phyloP scores from a whole-genome alignment of 2,797 vertebrate species.

The Leptatherina wallacei region DNA sequence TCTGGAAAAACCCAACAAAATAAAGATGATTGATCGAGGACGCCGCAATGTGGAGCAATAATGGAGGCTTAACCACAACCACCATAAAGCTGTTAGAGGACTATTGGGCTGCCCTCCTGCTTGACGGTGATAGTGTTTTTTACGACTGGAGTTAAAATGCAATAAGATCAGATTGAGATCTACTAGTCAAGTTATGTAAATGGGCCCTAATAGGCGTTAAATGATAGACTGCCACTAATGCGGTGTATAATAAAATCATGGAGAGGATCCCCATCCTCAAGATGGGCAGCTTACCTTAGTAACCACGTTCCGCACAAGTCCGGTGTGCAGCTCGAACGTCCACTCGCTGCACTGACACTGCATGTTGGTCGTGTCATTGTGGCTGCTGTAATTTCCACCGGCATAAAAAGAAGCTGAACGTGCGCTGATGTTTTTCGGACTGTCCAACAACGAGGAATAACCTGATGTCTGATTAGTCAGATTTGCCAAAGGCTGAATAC shows the following conservation, averaged over 20 bases:
- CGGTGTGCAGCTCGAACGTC: conserved; percentile 88
- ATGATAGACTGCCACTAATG: conserved; percentile 7
- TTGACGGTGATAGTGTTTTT: not conserved
- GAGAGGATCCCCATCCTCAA: conserved; percentile 24
- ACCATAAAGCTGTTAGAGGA: conserved; percentile 8
- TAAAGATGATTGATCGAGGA: conserved; percentile 18
- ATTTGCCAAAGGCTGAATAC: conserved; percentile 75
- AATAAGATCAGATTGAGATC: not conserved
- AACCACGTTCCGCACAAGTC: conserved; percentile 92
- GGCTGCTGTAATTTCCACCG: conserved; percentile 51
- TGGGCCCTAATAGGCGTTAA: conserved; percentile 16
- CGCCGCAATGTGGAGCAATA: conserved; percentile 25
- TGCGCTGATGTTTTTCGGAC: conserved; percentile 44
- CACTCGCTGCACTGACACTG: conserved; percentile 85
- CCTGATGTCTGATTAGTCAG: conserved; percentile 47
- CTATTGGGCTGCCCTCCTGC: not conserved
- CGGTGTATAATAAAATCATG: conserved; percentile 7
- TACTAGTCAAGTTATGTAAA: not conserved
- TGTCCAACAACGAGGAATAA: conserved; percentile 43
- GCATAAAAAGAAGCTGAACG: conserved; percentile 34
- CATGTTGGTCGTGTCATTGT: conserved; percentile 58
- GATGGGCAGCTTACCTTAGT: conserved; percentile 88
- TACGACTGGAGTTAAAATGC: conserved; percentile 3
- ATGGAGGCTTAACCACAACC: conserved; percentile 24
- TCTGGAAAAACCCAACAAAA: conserved; percentile 5